phyloP scores from a whole-genome alignment of 2,888 invertebrate species.

The Andricus quercusramuli region DNA sequence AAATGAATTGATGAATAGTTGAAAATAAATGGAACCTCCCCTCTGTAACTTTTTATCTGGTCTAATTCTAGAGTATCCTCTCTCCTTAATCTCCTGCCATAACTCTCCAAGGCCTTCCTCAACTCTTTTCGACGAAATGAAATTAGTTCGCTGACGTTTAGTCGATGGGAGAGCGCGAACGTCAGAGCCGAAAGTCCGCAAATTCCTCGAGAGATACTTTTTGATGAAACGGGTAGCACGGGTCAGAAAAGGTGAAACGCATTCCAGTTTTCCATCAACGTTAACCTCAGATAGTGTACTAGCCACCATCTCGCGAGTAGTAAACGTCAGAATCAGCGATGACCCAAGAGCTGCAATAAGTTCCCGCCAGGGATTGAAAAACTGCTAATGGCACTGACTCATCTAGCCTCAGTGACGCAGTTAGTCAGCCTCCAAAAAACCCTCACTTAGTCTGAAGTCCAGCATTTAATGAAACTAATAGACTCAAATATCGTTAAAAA shows the following conservation, averaged over 20 bases:
- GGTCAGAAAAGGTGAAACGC: slow-evolving; percentile 17
- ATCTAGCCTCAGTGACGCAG: background rate
- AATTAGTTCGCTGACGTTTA: slow-evolving; percentile 25
- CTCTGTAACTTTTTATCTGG: background rate
- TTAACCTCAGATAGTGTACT: slow-evolving; percentile 10
- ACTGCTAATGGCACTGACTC: slow-evolving; percentile 61
- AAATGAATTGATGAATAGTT: background rate
- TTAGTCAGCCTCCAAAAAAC: background rate
- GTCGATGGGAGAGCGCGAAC: slow-evolving; percentile 13
- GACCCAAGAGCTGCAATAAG: slow-evolving; percentile 62
- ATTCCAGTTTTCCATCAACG: slow-evolving; percentile 26
- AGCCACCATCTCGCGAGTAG: slow-evolving; percentile 21
- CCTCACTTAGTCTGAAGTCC: background rate
- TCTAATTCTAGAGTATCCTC: slow-evolving; percentile 25
- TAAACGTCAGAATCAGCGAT: slow-evolving; percentile 38
- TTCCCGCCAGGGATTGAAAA: slow-evolving; percentile 62
- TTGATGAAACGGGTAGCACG: background rate
- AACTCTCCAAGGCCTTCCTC: background rate
- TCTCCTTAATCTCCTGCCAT: background rate
- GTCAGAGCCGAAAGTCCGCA: slow-evolving; percentile 6
- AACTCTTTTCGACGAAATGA: slow-evolving; percentile 14
- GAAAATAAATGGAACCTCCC: background rate
- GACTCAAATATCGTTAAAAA: no score
- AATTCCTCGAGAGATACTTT: slow-evolving; percentile 3
- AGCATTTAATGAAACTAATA: slow-evolving; percentile 26